Evolutionary conservation across 92 coral and sea anemone genomes (phyloP).

Genomic region (Phenganax stokvisi): DNA sequence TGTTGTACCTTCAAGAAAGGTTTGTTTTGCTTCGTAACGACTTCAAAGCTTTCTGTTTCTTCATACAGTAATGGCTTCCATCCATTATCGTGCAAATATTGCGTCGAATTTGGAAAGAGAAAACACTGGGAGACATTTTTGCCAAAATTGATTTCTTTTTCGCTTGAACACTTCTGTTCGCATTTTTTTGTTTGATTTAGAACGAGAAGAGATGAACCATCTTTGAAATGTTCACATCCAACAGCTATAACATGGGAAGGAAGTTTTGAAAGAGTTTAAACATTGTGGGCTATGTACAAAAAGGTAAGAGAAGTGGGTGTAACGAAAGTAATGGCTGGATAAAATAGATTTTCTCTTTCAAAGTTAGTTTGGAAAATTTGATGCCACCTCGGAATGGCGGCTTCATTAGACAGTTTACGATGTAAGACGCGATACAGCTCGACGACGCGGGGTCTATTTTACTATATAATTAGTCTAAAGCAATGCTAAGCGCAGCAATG

Average conservation of each 20-base stretch:
- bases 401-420: no score
- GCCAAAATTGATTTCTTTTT: slow-evolving; percentile 9
- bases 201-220: slow-evolving; percentile 5
- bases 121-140: background rate
- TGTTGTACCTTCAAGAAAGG: slow-evolving; percentile 6
- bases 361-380: no score
- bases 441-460: no score
- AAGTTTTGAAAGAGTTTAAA: background rate
- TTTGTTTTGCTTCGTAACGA: background rate
- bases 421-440: no score
- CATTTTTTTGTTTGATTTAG: slow-evolving; percentile 5
- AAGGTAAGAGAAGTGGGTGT: background rate
- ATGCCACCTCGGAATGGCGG: no score
- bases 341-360: no score
- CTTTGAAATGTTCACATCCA: slow-evolving; percentile 6
- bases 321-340: background rate
- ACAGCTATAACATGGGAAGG: background rate
- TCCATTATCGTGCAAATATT: slow-evolving; percentile 9
- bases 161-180: background rate
- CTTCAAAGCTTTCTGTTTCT: background rate
- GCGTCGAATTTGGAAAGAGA: slow-evolving; percentile 10
- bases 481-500: no score
- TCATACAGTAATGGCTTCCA: slow-evolving; percentile 1
- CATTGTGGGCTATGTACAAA: background rate
- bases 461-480: no score